These are phyloP conservation scores for Otus sunia DNA, from an alignment of 2,113 vertebrate genomes.

Conservation along the genomic window DNA sequence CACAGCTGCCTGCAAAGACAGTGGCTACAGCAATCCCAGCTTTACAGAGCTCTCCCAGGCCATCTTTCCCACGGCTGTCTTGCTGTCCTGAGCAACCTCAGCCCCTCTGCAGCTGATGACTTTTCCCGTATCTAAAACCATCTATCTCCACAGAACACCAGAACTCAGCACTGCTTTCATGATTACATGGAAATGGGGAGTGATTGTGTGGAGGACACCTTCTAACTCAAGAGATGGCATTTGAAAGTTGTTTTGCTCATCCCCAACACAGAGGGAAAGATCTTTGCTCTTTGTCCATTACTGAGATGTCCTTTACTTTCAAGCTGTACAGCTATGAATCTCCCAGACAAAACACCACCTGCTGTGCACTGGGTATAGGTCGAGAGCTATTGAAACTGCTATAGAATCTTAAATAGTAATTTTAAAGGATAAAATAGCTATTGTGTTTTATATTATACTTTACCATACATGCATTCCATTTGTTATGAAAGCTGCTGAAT, in stretches of 20 bases:
- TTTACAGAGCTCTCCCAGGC: background rate
- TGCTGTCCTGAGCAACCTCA: background rate
- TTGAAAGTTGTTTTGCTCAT: background rate
- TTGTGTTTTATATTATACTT: background rate
- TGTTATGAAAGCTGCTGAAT: background rate
- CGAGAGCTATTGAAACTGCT: background rate
- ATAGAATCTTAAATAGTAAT: background rate
- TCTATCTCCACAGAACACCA: background rate
- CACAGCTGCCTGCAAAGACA: background rate
- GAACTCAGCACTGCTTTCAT: background rate
- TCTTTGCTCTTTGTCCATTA: background rate
- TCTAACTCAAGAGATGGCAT: background rate
- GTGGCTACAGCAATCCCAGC: rapidly evolving
- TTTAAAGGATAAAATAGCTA: background rate
- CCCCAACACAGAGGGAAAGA: background rate
- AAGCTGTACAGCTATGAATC: no score
- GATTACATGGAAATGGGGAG: background rate
- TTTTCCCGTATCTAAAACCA: background rate
- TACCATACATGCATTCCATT: background rate
- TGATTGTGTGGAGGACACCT: background rate
- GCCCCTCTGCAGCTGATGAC: background rate
- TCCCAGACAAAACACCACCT: background rate
- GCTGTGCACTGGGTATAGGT: background rate
- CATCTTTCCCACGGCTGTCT: background rate
- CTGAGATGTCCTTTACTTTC: background rate